phyloP scores from a whole-genome alignment of 2,888 invertebrate species.

The Tenthredo scrophulariae region DNA sequence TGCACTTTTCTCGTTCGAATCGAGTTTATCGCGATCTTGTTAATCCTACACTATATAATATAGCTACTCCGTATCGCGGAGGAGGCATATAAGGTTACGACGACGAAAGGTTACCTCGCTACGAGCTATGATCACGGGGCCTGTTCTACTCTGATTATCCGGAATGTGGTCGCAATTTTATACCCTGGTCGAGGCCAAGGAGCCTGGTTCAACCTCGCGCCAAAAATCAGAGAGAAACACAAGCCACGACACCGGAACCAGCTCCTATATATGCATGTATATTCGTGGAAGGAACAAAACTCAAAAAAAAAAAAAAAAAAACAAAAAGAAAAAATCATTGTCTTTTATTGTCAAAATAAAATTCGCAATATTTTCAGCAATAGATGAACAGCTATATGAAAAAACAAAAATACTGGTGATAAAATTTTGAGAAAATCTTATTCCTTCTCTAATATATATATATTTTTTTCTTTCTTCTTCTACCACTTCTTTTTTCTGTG shows the following conservation, averaged over 20 bases:
- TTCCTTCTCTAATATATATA: neutral
- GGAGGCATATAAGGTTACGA: conserved; percentile 41
- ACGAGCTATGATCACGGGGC: conserved; percentile 32
- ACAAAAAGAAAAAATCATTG: neutral
- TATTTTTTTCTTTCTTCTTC: neutral
- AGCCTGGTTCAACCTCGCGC: conserved; percentile 5
- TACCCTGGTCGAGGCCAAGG: conserved; percentile 31
- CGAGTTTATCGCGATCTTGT: neutral
- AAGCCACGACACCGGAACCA: neutral
- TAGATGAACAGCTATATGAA: neutral
- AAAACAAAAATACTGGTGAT: neutral
- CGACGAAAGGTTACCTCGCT: conserved; percentile 42
- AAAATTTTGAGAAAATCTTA: neutral
- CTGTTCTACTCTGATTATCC: conserved; percentile 48
- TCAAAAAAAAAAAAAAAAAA: neutral
- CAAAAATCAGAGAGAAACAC: conserved; percentile 22
- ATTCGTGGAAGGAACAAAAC: neutral
- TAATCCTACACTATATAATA: neutral
- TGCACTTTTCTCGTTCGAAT: neutral
- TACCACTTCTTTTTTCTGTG: too few relatives aligned
- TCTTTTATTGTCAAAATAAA: neutral
- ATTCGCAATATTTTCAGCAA: neutral
- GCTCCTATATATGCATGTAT: neutral
- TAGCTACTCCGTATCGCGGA: neutral
- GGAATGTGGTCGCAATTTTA: conserved; percentile 48